A percentile compares a stretch with the other conserved stretches of the same genome.
phyloP scores from a whole-genome alignment of 2,113 vertebrate species.

The Poeciliopsis occidentalis region DNA sequence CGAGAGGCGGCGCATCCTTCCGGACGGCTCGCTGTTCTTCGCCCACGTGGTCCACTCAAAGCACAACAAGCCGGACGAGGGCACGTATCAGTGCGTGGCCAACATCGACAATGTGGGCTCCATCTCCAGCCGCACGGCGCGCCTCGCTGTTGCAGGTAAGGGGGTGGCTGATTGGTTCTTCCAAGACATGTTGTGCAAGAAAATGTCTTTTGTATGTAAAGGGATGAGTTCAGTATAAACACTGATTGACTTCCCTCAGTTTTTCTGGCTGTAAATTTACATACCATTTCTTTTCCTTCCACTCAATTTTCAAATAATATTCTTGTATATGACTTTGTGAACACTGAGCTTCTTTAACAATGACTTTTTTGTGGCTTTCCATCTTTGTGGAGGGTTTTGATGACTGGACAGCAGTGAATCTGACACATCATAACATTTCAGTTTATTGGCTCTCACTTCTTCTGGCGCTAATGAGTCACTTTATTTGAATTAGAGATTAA shows the following conservation, averaged over 20 bases:
- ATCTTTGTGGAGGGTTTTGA: too few species aligned
- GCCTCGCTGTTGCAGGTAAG: constrained; percentile 90
- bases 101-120: constrained; percentile 93
- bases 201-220: background rate
- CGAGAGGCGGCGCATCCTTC: constrained; percentile 88
- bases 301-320: too few species aligned
- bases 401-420: too few species aligned
- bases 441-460: too few species aligned
- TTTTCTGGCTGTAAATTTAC: background rate
- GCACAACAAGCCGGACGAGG: constrained; percentile 96
- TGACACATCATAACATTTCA: too few species aligned
- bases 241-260: background rate
- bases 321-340: too few species aligned
- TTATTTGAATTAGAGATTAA: background rate
- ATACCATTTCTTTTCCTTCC: too few species aligned
- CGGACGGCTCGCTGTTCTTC: constrained; percentile 91
- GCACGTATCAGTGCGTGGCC: constrained; percentile 94
- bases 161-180: background rate
- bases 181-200: background rate
- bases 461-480: background rate
- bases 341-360: too few species aligned
- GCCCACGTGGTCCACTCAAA: constrained; percentile 92
- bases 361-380: too few species aligned
- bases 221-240: background rate
- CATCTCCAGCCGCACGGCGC: constrained; percentile 91